Percentiles rank a stretch among this genome's conserved stretches.
These are phyloP conservation scores for Sebastes elongatus DNA, from an alignment of 2,797 vertebrate genomes.

Conservation along the genomic window DNA sequence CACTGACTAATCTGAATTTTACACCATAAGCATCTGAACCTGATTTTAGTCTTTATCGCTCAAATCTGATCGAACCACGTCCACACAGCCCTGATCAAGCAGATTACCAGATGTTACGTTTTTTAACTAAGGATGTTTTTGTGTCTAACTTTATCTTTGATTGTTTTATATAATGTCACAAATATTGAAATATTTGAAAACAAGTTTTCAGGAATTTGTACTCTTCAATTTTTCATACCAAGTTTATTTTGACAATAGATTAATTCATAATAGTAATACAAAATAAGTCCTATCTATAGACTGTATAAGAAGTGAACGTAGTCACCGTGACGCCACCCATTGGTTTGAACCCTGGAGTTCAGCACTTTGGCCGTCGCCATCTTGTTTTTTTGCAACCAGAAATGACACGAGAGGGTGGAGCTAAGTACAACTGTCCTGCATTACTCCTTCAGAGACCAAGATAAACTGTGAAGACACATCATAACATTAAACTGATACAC, in stretches of 20 bases:
- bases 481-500: neutral
- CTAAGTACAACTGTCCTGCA: neutral
- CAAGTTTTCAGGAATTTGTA: neutral
- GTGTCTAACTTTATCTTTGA: neutral
- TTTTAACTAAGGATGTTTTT: neutral
- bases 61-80: neutral
- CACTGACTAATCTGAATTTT: neutral
- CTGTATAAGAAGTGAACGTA: no score
- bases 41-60: neutral
- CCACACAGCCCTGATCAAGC: neutral
- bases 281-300: neutral
- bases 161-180: neutral
- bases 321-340: no score
- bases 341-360: no score
- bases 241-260: neutral
- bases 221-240: neutral
- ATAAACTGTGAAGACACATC: neutral
- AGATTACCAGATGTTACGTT: neutral
- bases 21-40: neutral
- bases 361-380: no score
- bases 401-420: no score
- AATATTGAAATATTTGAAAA: neutral
- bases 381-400: no score
- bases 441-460: neutral
- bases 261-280: neutral